Base-by-base conservation (phyloP, 2,888 invertebrate genomes). In the Cryptocheilus praepositus region DNA sequence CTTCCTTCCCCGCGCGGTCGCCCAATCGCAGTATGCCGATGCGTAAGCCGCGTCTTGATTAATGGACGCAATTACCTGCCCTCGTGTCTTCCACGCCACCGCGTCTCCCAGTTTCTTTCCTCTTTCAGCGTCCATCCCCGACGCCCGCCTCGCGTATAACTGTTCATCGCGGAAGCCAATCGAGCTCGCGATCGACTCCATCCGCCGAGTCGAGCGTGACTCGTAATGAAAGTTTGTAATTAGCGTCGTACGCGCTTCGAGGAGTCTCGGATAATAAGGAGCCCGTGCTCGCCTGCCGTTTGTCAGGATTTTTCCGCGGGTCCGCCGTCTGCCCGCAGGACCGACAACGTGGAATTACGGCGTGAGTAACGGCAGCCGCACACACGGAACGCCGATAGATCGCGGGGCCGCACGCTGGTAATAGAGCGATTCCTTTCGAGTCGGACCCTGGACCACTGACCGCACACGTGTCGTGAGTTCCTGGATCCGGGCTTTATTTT, bases 171-270 rank as follows among this genome's bases (percentile, higher is more conserved):
- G 71, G 73, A 73, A 74, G 71, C 70, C 51, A n/a, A 45, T 19
- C 57, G 19, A 18, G n/a, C 44, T 71, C 71, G 62, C 74, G 70
- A 73, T 76, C 62, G 56, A 46, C 61, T 64, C 68, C 65, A 51
- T 73, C 45, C 65, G 61, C 65, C 64, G 68, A 64, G 51, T 16
- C 54, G 70, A 74, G 73, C 77, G 79, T 80, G 79, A 79, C 80
- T 81, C 62, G 75, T 70, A 81, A 80, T 72, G 80, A 77, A 79
- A 80, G 74, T 81, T 77, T 55, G 76, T 76, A 81, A 81, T 81
- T 81, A 79, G 79, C 79, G 75, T 74, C 67, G 60, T 73, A 71
- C 36, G 62, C 70, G 79, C 64, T 69, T 52, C 56, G 57, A 71
- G 60, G 53, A 73, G 69, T 67, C 68, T 61, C 63, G 80, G 74